These are phyloP conservation scores for Hephaestus fuliginosus DNA, from an alignment of 2,797 vertebrate species.

Conservation along the genomic window DNA sequence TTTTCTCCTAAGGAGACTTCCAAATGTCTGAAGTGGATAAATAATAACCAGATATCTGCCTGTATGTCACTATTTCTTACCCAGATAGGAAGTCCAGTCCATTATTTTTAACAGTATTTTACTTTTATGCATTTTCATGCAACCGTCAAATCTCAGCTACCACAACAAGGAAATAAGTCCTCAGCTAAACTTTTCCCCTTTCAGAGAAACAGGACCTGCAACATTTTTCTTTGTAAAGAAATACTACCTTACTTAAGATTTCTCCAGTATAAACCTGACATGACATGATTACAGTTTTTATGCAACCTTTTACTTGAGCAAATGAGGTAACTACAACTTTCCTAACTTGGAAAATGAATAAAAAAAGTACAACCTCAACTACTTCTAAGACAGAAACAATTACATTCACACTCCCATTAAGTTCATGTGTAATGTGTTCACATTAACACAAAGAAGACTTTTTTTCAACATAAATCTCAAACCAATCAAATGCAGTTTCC, in stretches of 20 bases:
- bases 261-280: background rate
- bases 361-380: background rate
- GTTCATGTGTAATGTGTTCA: background rate
- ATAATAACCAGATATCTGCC: background rate
- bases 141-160: background rate
- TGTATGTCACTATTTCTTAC: background rate
- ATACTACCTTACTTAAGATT: background rate
- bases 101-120: background rate
- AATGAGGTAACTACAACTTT: conserved; percentile 23
- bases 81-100: too few relatives aligned
- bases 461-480: background rate
- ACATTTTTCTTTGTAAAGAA: conserved; percentile 42
- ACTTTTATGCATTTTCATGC: background rate
- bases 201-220: conserved; percentile 25
- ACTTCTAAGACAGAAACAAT: background rate
- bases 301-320: background rate
- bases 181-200: background rate
- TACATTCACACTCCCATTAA: background rate
- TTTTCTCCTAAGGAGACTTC: background rate
- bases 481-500: background rate
- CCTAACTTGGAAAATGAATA: conserved; percentile 15
- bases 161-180: conserved; percentile 26
- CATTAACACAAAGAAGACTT: background rate
- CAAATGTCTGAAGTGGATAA: background rate
- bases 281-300: background rate